Conservation (phyloP, 2,113 vertebrate species). For the Etia nguti region DNA sequence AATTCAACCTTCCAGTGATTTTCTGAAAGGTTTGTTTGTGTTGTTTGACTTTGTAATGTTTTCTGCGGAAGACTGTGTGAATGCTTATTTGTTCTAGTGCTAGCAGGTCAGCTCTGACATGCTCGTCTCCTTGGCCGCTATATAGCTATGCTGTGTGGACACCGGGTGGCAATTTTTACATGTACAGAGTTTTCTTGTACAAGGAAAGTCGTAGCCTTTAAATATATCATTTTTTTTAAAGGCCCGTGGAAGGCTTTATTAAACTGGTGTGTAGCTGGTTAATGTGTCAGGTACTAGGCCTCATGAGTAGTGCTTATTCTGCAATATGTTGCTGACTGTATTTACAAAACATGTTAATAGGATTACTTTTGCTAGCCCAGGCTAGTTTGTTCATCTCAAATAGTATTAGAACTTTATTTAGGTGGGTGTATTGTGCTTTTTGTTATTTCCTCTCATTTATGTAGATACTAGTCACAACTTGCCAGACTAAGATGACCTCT, state of each 20-base stretch:
- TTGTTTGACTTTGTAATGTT: not conserved
- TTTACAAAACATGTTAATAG: not conserved
- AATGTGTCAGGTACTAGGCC: not conserved
- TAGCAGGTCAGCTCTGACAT: not conserved
- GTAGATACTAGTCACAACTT: not conserved
- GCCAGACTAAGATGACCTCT: not conserved
- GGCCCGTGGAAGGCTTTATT: not conserved
- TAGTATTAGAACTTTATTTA: not conserved
- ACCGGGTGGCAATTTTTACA: not conserved
- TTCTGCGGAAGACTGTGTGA: not conserved
- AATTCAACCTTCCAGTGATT: not conserved
- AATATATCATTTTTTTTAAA: not conserved
- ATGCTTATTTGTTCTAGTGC: not conserved
- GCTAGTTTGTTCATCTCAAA: not conserved
- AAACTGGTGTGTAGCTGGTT: not conserved
- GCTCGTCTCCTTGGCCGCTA: not conserved
- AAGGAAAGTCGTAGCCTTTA: not conserved
- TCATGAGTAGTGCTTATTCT: not conserved
- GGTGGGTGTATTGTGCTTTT: not conserved
- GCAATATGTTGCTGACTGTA: not conserved
- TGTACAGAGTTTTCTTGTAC: not conserved
- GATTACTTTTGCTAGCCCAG: not conserved
- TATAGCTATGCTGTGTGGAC: not conserved
- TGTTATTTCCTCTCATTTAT: not conserved
- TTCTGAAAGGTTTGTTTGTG: slow-evolving; percentile 20